Base-by-base conservation (phyloP, 2,797 vertebrate species). In the Simalia tracyae region DNA sequence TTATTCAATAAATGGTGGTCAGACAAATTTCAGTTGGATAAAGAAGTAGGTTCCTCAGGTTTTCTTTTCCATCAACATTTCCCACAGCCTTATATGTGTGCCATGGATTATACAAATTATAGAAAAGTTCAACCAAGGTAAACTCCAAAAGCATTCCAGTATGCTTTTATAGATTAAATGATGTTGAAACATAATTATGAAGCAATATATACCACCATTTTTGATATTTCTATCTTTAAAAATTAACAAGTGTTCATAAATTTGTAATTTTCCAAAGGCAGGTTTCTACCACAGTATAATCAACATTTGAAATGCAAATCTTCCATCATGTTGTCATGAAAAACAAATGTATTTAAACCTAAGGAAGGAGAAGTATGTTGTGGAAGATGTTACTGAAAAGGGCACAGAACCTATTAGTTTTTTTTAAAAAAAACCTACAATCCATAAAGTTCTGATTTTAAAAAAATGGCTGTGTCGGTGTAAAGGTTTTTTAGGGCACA, bases 221-320 rank as follows among this genome's bases (percentile, higher is more conserved):
- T 92, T 68, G 84, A 92, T 94, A 91, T 95, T 96, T 94, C 84
- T 54, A 90, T 95, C 72, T 95, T 96, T 96, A 95, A 95, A 96
- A 95, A 94, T 94, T 96, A 95, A 96, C 24, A 88, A 26, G 22
- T 14, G 4, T 87, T 96, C 95, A 94, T 96, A 92, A 96, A 96
- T 97, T 89, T 92, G 87, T 95, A 95, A 96, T 72, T 90, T 94
- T 94, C 64, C 84, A 90, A 72, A 95, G 89, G 64, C 84, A 93
- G 89, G 72, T 90, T 93, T 86, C 87, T 90, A 10, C 81, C 72
- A 89, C 84, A 96, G 92, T 91, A 50, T 92, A 95, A 93, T 90
- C 0, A 1, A 90, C 91, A 54, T 89, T 89, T 94, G n/a, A 86
- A 94, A 8, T 89, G 85, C 91, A 91, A 92, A 3, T 3, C 12